Conservation (phyloP, 1,140 invertebrate genomes). For the Globodera rostochiensis region DNA sequence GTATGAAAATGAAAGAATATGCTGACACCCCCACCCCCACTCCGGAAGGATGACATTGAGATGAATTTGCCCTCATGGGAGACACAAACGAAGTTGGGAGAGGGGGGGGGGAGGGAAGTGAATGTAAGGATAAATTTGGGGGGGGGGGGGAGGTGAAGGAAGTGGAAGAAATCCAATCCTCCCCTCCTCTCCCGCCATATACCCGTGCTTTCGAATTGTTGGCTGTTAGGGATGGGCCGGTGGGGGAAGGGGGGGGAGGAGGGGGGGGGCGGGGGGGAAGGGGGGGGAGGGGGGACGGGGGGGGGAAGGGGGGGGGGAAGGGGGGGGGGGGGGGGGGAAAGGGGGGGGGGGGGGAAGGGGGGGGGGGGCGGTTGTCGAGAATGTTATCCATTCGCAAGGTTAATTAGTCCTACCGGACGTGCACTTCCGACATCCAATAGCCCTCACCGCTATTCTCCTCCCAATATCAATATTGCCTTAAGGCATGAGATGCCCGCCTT, state of each 20-base stretch:
- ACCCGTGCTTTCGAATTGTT: neutral
- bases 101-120: no score
- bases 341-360: no score
- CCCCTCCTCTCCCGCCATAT: neutral
- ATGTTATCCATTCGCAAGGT: neutral
- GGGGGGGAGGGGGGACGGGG: no score
- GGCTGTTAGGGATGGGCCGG: neutral
- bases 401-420: neutral
- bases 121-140: neutral
- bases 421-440: neutral
- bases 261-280: no score
- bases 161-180: conserved; percentile 7
- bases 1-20: neutral
- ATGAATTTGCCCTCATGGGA: conserved; percentile 8
- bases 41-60: neutral
- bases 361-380: neutral
- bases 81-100: neutral
- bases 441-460: neutral
- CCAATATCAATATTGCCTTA: neutral
- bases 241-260: no score
- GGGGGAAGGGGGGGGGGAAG: no score
- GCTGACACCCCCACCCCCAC: conserved; percentile 5
- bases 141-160: neutral
- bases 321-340: no score
- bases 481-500: conserved; percentile 5